A percentile compares a stretch with the other conserved stretches of the same genome.
These are phyloP conservation scores for Phanerotoma sp. DNA, from an alignment of 2,888 invertebrate species.

Conservation along the genomic window DNA sequence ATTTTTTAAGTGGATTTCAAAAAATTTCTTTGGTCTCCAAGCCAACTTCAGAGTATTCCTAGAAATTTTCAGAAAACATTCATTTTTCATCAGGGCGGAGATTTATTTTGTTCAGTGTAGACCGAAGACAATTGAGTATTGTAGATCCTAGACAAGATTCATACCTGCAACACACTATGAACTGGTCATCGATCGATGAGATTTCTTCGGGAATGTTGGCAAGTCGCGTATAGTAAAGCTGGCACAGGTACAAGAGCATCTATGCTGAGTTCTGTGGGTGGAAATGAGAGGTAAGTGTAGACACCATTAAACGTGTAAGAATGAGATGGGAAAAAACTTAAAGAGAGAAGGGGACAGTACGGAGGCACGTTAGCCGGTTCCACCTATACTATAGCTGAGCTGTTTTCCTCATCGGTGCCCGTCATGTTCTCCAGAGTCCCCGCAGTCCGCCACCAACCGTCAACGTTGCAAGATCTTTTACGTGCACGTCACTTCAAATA, in stretches of 20 bases:
- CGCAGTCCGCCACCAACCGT: constrained; percentile 53
- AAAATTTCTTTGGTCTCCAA: too few relatives aligned
- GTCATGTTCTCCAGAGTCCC: constrained; percentile 29
- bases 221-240: neutral
- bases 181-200: neutral
- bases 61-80: too few relatives aligned
- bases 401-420: constrained; percentile 8
- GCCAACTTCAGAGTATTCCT: too few relatives aligned
- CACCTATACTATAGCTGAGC: constrained; percentile 14
- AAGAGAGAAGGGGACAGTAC: constrained; percentile 15
- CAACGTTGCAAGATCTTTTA: constrained; percentile 35
- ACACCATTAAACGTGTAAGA: constrained; percentile 19
- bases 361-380: constrained; percentile 23
- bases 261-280: constrained; percentile 1
- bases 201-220: constrained; percentile 13
- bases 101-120: too few relatives aligned
- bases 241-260: neutral
- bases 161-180: neutral
- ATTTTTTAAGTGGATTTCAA: too few relatives aligned
- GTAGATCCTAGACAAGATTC: neutral
- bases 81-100: too few relatives aligned
- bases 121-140: too few relatives aligned
- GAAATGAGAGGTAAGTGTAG: constrained; percentile 26
- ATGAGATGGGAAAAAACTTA: constrained; percentile 14
- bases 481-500: neutral